Conservation (phyloP, 2,113 vertebrate species). For the Alexandromys fortis region DNA sequence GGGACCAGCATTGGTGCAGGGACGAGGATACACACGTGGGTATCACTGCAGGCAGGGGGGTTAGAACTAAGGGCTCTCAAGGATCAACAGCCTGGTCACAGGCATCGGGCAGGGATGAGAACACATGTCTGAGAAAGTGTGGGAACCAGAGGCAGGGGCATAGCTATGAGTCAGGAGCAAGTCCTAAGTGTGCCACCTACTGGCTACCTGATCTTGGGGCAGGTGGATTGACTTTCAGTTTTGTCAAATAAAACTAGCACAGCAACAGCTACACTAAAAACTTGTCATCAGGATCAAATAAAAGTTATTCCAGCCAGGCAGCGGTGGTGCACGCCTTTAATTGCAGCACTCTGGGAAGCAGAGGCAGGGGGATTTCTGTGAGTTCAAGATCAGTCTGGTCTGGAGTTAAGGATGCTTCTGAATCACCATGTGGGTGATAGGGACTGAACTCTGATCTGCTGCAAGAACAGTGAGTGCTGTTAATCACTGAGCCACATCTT, state of each 20-base stretch:
- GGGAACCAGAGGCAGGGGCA: not conserved
- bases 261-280: not conserved
- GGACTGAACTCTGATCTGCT: too few species aligned
- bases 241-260: not conserved
- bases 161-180: not conserved
- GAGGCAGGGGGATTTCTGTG: not conserved
- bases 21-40: not conserved
- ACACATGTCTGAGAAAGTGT: not conserved
- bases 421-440: too few species aligned
- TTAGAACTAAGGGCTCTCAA: not conserved
- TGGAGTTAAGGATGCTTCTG: too few species aligned
- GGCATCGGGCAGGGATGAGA: not conserved
- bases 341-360: not conserved
- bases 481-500: too few species aligned
- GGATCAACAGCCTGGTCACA: not conserved
- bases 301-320: not conserved
- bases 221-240: not conserved
- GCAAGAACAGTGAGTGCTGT: too few species aligned
- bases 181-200: not conserved
- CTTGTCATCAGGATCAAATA: not conserved
- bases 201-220: not conserved
- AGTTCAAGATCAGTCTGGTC: not conserved
- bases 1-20: not conserved
- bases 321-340: not conserved
- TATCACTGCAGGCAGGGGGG: not conserved